Percentiles rank a stretch among this genome's conserved stretches.
Conservation (phyloP, 2,797 vertebrate genomes). For the Pipistrellus nathusii region DNA sequence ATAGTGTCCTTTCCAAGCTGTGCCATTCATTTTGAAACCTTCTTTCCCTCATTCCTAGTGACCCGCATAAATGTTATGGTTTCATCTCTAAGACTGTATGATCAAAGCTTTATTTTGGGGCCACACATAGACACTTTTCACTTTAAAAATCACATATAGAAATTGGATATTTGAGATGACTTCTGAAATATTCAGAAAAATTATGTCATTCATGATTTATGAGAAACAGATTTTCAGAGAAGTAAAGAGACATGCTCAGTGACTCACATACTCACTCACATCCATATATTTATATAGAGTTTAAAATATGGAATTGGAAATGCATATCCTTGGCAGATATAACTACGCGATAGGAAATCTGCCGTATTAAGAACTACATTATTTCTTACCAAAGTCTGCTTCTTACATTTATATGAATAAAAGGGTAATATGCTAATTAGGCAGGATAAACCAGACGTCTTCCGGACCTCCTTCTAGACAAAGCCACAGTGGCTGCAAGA, state of each 20-base stretch:
- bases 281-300: neutral
- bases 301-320: conserved; percentile 34
- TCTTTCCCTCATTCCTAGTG: neutral
- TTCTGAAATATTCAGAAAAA: neutral
- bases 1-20: neutral
- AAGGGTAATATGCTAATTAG: no score
- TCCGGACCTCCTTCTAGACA: no score
- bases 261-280: neutral
- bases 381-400: no score
- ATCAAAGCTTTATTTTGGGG: neutral
- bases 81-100: neutral
- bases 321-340: neutral
- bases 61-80: neutral
- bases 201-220: neutral
- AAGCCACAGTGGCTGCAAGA: no score
- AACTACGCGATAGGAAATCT: neutral
- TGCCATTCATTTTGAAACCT: neutral
- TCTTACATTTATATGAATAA: no score
- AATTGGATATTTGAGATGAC: neutral
- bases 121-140: neutral
- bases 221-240: neutral
- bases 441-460: no score
- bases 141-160: neutral
- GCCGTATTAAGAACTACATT: neutral
- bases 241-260: neutral